Evolutionary conservation across 1,140 invertebrate species (phyloP).

Genomic region (Lasaia peninsularis): DNA sequence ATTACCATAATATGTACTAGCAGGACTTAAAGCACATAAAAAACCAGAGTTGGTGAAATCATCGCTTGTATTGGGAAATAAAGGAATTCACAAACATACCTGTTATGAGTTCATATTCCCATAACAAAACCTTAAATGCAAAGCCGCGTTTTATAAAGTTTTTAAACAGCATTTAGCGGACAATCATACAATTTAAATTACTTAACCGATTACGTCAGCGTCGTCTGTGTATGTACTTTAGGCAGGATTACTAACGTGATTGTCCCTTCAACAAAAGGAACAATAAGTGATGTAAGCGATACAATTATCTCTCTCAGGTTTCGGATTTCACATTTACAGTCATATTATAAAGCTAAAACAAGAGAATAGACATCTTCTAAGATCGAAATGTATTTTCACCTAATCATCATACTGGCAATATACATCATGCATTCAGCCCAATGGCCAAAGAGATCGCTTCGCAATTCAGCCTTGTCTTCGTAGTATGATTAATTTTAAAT

Average conservation of each 20-base stretch:
- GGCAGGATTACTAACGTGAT: background rate
- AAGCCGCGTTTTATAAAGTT: background rate
- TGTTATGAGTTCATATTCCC: background rate
- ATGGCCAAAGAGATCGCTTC: too few species aligned
- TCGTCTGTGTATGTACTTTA: background rate
- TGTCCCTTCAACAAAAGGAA: background rate
- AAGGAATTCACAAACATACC: too few species aligned
- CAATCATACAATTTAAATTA: constrained; percentile 4
- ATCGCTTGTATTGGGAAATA: too few species aligned
- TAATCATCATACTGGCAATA: too few species aligned
- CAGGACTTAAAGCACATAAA: too few species aligned
- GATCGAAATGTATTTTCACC: too few species aligned
- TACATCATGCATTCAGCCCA: too few species aligned
- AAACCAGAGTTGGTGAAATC: too few species aligned
- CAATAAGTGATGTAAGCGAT: background rate
- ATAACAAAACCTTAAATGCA: background rate
- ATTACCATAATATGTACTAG: too few species aligned
- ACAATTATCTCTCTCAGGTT: background rate
- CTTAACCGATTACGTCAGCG: background rate
- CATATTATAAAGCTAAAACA: background rate
- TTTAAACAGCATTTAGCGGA: background rate
- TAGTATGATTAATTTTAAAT: too few species aligned
- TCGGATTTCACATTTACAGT: background rate
- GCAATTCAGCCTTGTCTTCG: too few species aligned
- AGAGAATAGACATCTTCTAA: too few species aligned